phyloP scores from a whole-genome alignment of 1,140 invertebrate species.

The Trichonephila inaurata region DNA sequence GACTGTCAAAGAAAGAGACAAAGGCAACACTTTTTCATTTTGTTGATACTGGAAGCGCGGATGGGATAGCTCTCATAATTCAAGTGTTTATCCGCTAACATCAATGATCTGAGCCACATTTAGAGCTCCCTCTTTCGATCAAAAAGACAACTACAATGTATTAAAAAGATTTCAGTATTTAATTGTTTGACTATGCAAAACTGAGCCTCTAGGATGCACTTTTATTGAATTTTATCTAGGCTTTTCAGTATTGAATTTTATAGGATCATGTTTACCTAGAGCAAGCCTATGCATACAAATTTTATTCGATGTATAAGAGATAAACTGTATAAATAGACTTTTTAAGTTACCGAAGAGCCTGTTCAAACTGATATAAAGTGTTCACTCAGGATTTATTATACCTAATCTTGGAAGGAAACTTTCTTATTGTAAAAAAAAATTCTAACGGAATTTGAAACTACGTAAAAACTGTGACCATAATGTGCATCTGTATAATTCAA shows the following conservation, averaged over 20 bases:
- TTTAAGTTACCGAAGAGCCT: neutral
- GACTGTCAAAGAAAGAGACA: slow-evolving; percentile 16
- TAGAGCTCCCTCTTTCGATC: neutral
- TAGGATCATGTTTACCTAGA: neutral
- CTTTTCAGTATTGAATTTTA: neutral
- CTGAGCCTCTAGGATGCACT: neutral
- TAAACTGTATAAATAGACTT: neutral
- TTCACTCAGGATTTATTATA: neutral
- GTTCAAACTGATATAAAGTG: neutral
- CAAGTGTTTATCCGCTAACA: neutral
- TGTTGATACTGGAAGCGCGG: neutral
- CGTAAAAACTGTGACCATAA: neutral
- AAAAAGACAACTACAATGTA: slow-evolving; percentile 2
- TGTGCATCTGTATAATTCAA: no score
- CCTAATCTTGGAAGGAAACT: neutral
- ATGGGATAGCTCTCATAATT: neutral
- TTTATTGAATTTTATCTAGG: neutral
- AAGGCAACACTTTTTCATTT: slow-evolving; percentile 23
- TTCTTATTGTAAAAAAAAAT: neutral
- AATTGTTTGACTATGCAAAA: slow-evolving; percentile 17
- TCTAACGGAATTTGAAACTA: neutral
- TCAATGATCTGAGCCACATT: neutral
- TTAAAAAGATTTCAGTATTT: neutral
- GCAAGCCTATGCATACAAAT: neutral
- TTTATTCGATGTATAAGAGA: neutral